Evolutionary conservation across 2,113 vertebrate species (phyloP).

Genomic region (Neopipo cinnamomea): DNA sequence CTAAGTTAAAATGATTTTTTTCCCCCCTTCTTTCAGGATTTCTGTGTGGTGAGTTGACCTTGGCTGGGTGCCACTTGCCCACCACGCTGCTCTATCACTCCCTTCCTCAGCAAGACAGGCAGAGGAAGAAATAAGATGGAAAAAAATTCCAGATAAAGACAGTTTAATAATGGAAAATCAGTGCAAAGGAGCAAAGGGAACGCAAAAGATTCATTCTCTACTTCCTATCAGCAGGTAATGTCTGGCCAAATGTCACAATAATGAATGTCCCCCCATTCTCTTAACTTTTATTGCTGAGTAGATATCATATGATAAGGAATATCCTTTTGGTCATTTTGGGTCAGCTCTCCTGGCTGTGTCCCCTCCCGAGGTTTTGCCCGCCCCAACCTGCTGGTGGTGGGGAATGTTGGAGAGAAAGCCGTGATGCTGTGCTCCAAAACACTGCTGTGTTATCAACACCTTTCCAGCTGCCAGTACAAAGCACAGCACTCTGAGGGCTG

Average conservation of each 20-base stretch:
- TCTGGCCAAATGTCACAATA: background rate
- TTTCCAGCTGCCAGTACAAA: background rate
- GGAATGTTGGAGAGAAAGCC: no score
- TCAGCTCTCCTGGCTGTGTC: background rate
- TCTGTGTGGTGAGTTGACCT: background rate
- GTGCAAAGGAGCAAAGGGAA: background rate
- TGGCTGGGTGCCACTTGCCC: background rate
- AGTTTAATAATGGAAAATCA: background rate
- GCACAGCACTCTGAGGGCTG: background rate
- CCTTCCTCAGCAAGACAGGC: background rate
- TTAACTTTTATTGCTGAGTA: background rate
- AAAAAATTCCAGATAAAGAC: background rate
- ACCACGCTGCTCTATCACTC: background rate
- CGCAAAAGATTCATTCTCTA: background rate
- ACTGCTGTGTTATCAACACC: background rate
- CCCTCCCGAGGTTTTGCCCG: background rate
- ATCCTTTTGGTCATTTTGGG: background rate
- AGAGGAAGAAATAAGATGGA: background rate
- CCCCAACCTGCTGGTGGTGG: background rate
- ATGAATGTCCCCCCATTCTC: background rate
- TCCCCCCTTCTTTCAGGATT: background rate
- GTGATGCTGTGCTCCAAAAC: no score
- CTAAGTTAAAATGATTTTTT: background rate
- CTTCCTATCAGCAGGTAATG: background rate
- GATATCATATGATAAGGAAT: rapidly evolving